phyloP scores from a whole-genome alignment of 2,797 vertebrate genomes.

The Labroides dimidiatus region DNA sequence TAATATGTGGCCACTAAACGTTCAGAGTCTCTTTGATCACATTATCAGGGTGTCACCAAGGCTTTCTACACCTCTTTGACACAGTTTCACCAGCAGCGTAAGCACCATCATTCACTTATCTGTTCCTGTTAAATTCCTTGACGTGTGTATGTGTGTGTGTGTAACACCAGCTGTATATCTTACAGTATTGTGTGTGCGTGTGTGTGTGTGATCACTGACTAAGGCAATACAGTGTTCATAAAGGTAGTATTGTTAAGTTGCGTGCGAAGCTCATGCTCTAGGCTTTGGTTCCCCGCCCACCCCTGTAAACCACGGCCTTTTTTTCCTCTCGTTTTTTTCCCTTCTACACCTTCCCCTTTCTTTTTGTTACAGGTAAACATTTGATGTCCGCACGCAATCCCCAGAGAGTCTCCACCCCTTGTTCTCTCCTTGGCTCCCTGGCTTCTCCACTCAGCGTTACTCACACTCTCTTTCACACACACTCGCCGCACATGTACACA shows the following conservation, averaged over 20 bases:
- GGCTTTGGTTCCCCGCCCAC: constrained; percentile 83
- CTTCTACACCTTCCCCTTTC: constrained; percentile 86
- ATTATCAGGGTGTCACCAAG: constrained; percentile 31
- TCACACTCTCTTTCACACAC: constrained; percentile 60
- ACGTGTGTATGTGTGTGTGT: constrained; percentile 35
- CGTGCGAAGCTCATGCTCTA: constrained; percentile 89
- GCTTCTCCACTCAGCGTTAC: constrained; percentile 76
- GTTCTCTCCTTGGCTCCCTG: constrained; percentile 70
- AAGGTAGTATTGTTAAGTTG: constrained; percentile 92
- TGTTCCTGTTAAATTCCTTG: constrained; percentile 68
- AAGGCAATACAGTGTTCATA: constrained; percentile 86
- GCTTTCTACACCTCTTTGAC: constrained; percentile 22
- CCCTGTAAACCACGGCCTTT: constrained; percentile 88
- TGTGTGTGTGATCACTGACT: constrained; percentile 72
- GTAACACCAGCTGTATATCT: constrained; percentile 26
- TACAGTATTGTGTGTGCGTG: constrained; percentile 3
- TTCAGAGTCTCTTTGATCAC: constrained; percentile 41
- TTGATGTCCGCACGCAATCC: constrained; percentile 87
- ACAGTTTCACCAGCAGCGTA: constrained; percentile 26
- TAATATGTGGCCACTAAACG: constrained; percentile 16
- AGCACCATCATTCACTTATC: constrained; percentile 73
- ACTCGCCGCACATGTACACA: constrained; percentile 39
- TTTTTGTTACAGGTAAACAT: constrained; percentile 89
- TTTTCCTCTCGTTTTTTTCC: constrained; percentile 78
- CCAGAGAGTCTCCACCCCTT: constrained; percentile 78